Conservation (phyloP, 2,888 invertebrate genomes). For the Drosophila stalkeri region DNA sequence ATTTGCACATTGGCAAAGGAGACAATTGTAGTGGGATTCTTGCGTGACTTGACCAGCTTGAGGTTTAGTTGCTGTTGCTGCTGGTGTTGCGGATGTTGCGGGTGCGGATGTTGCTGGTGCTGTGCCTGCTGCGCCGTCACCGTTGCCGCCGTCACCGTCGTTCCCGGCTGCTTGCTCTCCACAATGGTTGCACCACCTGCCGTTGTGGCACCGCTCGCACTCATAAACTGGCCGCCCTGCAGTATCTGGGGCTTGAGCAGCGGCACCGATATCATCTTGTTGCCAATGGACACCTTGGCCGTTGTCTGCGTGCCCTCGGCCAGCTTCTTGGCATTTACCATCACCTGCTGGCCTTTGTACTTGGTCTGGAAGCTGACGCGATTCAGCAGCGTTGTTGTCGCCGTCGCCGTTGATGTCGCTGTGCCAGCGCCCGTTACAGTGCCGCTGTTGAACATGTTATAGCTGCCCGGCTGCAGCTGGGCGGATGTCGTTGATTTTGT, state of each 20-base stretch:
- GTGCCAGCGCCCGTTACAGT: conserved; percentile 17
- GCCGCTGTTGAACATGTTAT: conserved; percentile 60
- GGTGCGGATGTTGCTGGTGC: conserved; percentile 22
- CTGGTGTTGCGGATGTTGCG: conserved; percentile 58
- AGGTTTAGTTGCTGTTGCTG: conserved; percentile 78
- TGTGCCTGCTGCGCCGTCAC: conserved; percentile 25
- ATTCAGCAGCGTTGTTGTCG: conserved; percentile 59
- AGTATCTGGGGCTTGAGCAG: conserved; percentile 83
- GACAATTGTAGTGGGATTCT: conserved; percentile 83
- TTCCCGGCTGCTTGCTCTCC: conserved; percentile 63
- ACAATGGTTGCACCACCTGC: conserved; percentile 73
- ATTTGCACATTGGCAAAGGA: conserved; percentile 84
- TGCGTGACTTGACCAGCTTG: conserved; percentile 79
- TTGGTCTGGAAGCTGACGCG: conserved; percentile 66
- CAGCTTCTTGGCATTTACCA: conserved; percentile 78
- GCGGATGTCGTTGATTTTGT: conserved; percentile 15
- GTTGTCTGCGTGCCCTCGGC: conserved; percentile 87
- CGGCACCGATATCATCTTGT: conserved; percentile 85
- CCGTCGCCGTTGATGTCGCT: conserved; percentile 13
- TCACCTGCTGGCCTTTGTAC: conserved; percentile 74
- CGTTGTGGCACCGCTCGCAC: conserved; percentile 63
- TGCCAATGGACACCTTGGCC: conserved; percentile 85
- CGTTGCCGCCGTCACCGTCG: conserved; percentile 37
- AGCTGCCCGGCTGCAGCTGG: conserved; percentile 30
- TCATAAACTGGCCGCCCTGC: conserved; percentile 54